Evolutionary conservation across 1,140 invertebrate species (phyloP).

Genomic region (Cydia pomonella): DNA sequence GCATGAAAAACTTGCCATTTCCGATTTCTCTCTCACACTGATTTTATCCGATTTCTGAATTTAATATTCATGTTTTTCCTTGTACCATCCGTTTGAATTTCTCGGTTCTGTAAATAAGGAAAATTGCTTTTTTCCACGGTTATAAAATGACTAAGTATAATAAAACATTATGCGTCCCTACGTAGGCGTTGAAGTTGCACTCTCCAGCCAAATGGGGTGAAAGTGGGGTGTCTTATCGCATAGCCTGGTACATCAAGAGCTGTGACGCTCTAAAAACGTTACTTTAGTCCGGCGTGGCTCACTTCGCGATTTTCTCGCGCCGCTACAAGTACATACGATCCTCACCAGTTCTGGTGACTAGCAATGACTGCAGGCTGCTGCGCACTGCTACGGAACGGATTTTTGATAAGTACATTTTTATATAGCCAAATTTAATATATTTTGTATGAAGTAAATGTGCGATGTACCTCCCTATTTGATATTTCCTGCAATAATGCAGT

Average conservation of each 20-base stretch:
- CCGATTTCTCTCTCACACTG: conserved; percentile 13
- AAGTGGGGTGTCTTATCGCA: conserved; percentile 30
- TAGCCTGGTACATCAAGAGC: neutral
- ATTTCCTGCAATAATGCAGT: no score
- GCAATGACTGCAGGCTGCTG: no score
- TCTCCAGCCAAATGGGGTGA: conserved; percentile 48
- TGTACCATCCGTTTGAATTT: conserved; percentile 52
- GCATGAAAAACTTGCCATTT: neutral
- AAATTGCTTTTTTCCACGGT: conserved; percentile 65
- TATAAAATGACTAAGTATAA: conserved; percentile 60
- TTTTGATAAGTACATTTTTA: no score
- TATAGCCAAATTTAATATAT: no score
- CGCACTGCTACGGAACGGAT: no score
- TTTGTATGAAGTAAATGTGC: no score
- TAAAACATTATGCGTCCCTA: conserved; percentile 67
- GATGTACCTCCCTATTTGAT: no score
- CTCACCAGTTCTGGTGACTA: no score
- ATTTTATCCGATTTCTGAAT: conserved; percentile 37
- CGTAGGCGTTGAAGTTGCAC: conserved; percentile 57
- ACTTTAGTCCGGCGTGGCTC: no score
- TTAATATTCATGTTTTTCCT: conserved; percentile 46
- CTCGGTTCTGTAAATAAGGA: conserved; percentile 55
- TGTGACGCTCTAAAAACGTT: no score
- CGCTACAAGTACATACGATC: no score
- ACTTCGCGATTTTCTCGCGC: no score